These are phyloP conservation scores for Hydrophis major DNA, from an alignment of 2,797 vertebrate species.

Conservation along the genomic window DNA sequence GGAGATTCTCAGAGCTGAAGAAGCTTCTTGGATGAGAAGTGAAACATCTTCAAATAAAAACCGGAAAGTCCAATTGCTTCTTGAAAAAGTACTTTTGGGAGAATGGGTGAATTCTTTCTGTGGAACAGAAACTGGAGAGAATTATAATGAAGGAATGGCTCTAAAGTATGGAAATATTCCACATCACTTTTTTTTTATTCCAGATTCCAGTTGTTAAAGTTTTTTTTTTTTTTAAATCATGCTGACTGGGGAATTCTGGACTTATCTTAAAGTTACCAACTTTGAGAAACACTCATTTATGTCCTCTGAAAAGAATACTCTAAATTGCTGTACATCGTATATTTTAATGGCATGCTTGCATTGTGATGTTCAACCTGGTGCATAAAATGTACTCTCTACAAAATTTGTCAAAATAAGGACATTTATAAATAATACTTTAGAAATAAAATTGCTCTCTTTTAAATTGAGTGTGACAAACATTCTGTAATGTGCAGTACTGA, in stretches of 20 bases:
- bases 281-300: not conserved
- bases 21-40: not conserved
- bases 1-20: not conserved
- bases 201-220: not conserved
- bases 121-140: not conserved
- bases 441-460: constrained; percentile 19
- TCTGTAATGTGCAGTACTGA: constrained; percentile 10
- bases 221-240: not conserved
- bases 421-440: constrained; percentile 9
- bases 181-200: not conserved
- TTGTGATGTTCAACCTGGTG: constrained; percentile 5
- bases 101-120: not conserved
- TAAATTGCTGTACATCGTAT: not conserved
- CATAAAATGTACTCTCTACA: constrained; percentile 25
- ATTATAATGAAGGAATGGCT: not conserved
- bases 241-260: not conserved
- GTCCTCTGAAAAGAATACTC: not conserved
- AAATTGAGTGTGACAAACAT: constrained; percentile 26
- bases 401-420: constrained; percentile 33
- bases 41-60: not conserved
- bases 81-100: not conserved
- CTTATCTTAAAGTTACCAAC: not conserved
- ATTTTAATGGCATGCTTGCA: constrained; percentile 43
- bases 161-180: not conserved
- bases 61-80: not conserved